Percentiles rank a stretch among this genome's conserved stretches.
phyloP scores from a whole-genome alignment of 2,888 invertebrate genomes.

The Cerceris ruficornis region DNA sequence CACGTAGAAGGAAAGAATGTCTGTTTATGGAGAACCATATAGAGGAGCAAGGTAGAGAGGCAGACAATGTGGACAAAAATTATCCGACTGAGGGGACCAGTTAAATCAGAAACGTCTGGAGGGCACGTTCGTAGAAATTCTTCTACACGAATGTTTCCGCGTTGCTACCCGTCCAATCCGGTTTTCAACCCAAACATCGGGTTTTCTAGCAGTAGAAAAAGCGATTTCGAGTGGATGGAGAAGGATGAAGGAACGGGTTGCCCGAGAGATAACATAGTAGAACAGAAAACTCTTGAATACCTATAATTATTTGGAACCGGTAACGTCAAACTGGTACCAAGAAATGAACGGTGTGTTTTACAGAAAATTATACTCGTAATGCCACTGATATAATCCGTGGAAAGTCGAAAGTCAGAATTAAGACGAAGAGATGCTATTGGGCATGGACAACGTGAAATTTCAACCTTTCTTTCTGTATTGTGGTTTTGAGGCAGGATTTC shows the following conservation, averaged over 20 bases:
- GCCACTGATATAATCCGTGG: no score
- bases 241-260: slow-evolving; percentile 29
- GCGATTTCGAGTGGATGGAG: slow-evolving; percentile 15
- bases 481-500: no score
- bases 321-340: background rate
- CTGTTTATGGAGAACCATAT: no score
- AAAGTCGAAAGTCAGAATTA: no score
- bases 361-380: no score
- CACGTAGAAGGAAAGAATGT: no score
- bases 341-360: no score
- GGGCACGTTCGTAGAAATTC: slow-evolving; percentile 41
- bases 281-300: slow-evolving; percentile 6
- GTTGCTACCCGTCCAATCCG: slow-evolving; percentile 50
- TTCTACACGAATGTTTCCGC: slow-evolving; percentile 51
- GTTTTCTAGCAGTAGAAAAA: background rate
- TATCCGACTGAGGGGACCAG: slow-evolving; percentile 7
- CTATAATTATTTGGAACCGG: slow-evolving; percentile 6
- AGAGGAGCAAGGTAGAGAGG: background rate
- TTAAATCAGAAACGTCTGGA: slow-evolving; percentile 37
- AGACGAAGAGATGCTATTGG: no score
- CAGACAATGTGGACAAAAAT: slow-evolving; percentile 23
- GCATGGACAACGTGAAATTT: no score
- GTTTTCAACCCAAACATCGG: slow-evolving; percentile 42
- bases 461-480: no score
- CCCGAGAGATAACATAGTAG: slow-evolving; percentile 36